These are phyloP conservation scores for Lypha dubia DNA, from an alignment of 2,888 invertebrate species.

Conservation along the genomic window DNA sequence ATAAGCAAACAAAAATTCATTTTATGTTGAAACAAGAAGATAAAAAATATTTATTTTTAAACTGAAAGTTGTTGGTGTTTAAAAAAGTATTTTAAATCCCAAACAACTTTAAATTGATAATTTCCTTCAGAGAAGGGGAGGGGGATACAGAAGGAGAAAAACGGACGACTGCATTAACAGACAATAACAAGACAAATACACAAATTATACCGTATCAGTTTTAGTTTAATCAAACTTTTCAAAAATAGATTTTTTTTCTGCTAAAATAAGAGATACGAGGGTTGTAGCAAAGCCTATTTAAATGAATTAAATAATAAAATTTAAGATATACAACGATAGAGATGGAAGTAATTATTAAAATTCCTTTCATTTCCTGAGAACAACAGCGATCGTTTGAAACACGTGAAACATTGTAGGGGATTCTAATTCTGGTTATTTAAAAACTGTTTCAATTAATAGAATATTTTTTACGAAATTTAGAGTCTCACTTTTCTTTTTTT, in stretches of 20 bases:
- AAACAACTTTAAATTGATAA: conserved; percentile 27
- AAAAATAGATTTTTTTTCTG: neutral
- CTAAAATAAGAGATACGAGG: no score
- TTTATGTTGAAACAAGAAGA: conserved; percentile 17
- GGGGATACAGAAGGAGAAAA: neutral
- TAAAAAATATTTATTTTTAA: neutral
- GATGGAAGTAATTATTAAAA: no score
- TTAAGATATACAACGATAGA: no score
- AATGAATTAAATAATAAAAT: no score
- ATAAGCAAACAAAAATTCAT: neutral
- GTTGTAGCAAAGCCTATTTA: no score
- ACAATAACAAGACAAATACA: neutral
- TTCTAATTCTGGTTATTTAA: no score
- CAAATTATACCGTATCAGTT: neutral
- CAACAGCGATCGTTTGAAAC: no score
- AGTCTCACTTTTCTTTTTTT: no score
- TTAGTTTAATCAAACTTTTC: neutral
- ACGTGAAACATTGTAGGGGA: no score
- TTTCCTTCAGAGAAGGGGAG: conserved; percentile 9
- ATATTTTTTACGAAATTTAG: no score
- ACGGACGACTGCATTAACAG: neutral
- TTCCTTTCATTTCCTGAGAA: no score
- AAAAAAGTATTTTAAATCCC: conserved; percentile 6
- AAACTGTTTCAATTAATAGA: no score
- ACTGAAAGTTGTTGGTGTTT: conserved; percentile 19